A percentile compares a stretch with the other conserved stretches of the same genome.
Conservation (phyloP, 23 tunicate species). For the Phallusia fumigata region DNA sequence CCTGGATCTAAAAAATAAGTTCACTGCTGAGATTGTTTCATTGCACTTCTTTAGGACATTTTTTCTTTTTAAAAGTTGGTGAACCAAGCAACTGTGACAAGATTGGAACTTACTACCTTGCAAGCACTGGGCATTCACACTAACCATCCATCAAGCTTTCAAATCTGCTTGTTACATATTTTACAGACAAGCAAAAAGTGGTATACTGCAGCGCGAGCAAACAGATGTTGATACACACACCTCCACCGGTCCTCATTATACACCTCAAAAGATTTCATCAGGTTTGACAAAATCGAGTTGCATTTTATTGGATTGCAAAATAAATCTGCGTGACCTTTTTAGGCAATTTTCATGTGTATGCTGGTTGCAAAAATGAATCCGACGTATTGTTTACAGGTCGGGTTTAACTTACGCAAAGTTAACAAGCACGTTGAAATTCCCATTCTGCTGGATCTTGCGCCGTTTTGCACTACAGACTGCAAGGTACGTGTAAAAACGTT, state of each 20-base stretch:
- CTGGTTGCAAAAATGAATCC: background rate
- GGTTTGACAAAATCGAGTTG: conserved; percentile 15
- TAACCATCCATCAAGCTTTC: too few relatives aligned
- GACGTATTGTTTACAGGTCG: conserved; percentile 15
- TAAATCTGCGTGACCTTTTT: too few relatives aligned
- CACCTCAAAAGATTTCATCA: conserved; percentile 84
- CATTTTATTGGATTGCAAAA: background rate
- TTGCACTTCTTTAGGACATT: too few relatives aligned
- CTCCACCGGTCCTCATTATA: conserved; percentile 59
- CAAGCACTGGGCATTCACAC: too few relatives aligned
- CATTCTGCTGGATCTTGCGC: conserved; percentile 42
- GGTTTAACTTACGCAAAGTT: conserved; percentile 60
- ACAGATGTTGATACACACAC: conserved; percentile 67
- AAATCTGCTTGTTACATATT: background rate
- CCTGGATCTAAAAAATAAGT: too few relatives aligned
- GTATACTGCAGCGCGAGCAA: conserved; percentile 93
- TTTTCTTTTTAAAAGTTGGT: too few relatives aligned
- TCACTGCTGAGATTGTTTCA: too few relatives aligned
- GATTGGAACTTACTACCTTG: too few relatives aligned
- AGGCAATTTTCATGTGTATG: too few relatives aligned
- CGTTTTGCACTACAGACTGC: conserved; percentile 53
- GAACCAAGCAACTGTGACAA: too few relatives aligned
- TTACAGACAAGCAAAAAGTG: conserved; percentile 18
- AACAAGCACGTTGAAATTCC: conserved; percentile 75
- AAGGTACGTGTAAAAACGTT: conserved; percentile 28